These are phyloP conservation scores for Paguma larvata DNA, from an alignment of 2,797 vertebrate genomes.

Conservation along the genomic window DNA sequence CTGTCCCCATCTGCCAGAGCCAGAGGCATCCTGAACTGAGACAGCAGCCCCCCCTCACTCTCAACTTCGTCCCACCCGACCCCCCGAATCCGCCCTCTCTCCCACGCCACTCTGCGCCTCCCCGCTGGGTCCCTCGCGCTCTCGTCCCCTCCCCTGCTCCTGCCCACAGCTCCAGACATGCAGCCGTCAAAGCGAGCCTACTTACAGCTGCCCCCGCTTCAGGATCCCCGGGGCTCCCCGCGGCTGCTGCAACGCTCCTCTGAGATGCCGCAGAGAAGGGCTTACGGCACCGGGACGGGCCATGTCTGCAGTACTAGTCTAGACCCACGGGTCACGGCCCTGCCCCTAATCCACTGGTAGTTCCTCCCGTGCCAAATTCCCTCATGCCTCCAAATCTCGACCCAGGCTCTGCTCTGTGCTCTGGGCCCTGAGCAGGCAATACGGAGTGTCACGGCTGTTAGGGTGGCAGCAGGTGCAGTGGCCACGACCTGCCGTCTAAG, in stretches of 20 bases:
- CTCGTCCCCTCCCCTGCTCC: not conserved
- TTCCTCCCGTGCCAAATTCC: fast-evolving
- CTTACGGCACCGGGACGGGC: not conserved
- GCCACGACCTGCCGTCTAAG: too few species aligned
- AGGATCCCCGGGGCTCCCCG: not conserved
- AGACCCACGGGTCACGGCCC: not conserved
- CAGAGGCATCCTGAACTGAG: not conserved
- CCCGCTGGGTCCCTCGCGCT: not conserved
- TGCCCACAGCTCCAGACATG: not conserved
- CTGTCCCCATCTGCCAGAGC: too few species aligned
- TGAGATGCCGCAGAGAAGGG: too few species aligned
- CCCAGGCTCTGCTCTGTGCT: not conserved
- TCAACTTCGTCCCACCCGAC: not conserved
- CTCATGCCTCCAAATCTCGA: not conserved
- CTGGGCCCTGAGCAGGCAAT: not conserved
- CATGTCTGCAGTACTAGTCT: not conserved
- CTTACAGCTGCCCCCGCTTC: not conserved
- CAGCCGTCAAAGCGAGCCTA: not conserved
- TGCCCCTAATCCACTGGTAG: not conserved
- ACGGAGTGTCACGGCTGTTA: fast-evolving
- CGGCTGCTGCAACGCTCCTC: fast-evolving
- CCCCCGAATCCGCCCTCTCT: not conserved
- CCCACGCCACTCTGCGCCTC: not conserved
- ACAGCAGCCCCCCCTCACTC: not conserved
- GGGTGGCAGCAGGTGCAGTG: fast-evolving